Conservation (phyloP, 1,140 invertebrate genomes). For the Temnothorax nylanderi region DNA sequence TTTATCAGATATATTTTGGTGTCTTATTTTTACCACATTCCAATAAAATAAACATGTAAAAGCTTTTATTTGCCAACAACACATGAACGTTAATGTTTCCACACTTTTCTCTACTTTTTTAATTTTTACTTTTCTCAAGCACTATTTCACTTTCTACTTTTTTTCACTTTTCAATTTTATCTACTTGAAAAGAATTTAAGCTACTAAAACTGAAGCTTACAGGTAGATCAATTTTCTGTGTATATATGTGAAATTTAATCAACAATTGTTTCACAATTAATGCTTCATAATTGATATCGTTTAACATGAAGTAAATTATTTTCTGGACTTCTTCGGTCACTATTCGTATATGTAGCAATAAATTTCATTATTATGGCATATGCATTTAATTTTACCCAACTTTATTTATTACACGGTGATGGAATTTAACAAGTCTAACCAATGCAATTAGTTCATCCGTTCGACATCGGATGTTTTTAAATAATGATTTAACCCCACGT, state of each 20-base stretch:
- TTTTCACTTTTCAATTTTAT: not conserved
- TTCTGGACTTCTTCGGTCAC: not conserved
- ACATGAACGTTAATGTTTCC: not conserved
- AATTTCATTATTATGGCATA: conserved; percentile 42
- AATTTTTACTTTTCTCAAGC: not conserved
- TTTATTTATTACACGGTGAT: conserved; percentile 25
- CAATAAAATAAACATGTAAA: not conserved
- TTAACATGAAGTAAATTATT: conserved; percentile 26
- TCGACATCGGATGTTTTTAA: conserved; percentile 51
- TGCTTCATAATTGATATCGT: not conserved
- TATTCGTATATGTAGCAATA: conserved; percentile 5
- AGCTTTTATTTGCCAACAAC: not conserved
- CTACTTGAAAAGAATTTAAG: not conserved
- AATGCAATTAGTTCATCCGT: conserved; percentile 59
- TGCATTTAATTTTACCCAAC: conserved; percentile 32
- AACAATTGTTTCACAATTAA: not conserved
- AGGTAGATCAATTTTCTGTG: not conserved
- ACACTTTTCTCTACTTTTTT: not conserved
- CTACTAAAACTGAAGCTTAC: not conserved
- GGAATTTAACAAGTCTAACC: conserved; percentile 60
- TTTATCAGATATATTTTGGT: not conserved
- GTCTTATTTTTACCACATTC: not conserved
- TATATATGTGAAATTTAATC: conserved; percentile 1
- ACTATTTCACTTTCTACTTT: not conserved
- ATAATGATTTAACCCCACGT: conserved; percentile 62